These are phyloP conservation scores for Ctenicera cuprea DNA, from an alignment of 2,888 invertebrate species.

Conservation along the genomic window DNA sequence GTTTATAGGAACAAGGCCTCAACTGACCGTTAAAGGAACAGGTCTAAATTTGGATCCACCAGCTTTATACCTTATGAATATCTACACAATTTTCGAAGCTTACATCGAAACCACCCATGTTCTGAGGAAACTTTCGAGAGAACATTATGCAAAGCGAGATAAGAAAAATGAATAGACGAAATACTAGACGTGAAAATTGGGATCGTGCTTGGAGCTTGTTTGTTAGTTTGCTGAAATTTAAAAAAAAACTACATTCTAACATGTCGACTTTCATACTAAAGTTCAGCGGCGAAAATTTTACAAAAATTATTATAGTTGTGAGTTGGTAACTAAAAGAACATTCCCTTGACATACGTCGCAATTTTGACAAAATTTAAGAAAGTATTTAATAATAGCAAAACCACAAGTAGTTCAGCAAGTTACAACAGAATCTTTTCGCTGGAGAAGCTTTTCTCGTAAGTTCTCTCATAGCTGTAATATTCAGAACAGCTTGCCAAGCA, in stretches of 20 bases:
- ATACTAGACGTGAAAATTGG: slow-evolving; percentile 3
- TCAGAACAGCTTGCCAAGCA: slow-evolving; percentile 57
- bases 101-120: slow-evolving; percentile 9
- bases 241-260: neutral
- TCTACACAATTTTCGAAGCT: slow-evolving; percentile 25
- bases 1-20: slow-evolving; percentile 63
- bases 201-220: slow-evolving; percentile 13
- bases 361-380: too few relatives aligned
- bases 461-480: slow-evolving; percentile 55
- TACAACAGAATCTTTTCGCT: too few relatives aligned
- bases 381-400: too few relatives aligned
- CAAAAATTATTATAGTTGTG: too few relatives aligned
- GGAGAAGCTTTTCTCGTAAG: neutral
- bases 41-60: slow-evolving; percentile 28
- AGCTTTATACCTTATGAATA: slow-evolving; percentile 27
- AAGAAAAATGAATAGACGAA: slow-evolving; percentile 29
- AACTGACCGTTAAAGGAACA: slow-evolving; percentile 58
- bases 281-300: too few relatives aligned
- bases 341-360: too few relatives aligned
- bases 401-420: too few relatives aligned
- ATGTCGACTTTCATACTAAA: too few relatives aligned
- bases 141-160: slow-evolving; percentile 5
- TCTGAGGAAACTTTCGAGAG: neutral
- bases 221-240: neutral
- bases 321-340: too few relatives aligned